These are phyloP conservation scores for Parascotia fuliginaria DNA, from an alignment of 2,888 invertebrate species.

Conservation along the genomic window DNA sequence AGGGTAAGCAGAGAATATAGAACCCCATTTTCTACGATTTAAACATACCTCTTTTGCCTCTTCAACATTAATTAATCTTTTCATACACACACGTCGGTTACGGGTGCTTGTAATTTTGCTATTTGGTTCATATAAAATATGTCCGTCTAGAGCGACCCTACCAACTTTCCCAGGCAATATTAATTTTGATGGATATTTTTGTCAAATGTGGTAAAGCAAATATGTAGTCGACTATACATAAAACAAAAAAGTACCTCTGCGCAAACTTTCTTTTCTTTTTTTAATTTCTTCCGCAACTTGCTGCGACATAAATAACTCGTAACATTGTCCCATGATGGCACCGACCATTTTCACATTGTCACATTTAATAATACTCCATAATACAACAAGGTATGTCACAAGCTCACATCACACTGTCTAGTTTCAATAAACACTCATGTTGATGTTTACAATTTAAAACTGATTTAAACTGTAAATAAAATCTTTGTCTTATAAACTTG, in stretches of 20 bases:
- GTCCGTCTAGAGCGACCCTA: too few relatives aligned
- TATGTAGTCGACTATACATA: too few relatives aligned
- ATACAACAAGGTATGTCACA: background rate
- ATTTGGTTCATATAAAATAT: too few relatives aligned
- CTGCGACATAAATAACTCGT: slow-evolving; percentile 42
- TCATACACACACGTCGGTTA: too few relatives aligned
- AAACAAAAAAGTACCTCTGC: slow-evolving; percentile 53
- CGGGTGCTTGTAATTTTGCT: too few relatives aligned
- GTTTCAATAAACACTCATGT: slow-evolving; percentile 11
- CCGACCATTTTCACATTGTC: slow-evolving; percentile 43
- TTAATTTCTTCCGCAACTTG: slow-evolving; percentile 63
- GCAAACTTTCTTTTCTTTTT: slow-evolving; percentile 56
- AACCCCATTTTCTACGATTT: too few relatives aligned
- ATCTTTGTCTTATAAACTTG: slow-evolving; percentile 36
- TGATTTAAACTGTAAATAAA: slow-evolving; percentile 36
- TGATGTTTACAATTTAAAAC: slow-evolving; percentile 40
- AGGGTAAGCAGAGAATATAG: too few relatives aligned
- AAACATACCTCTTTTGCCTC: too few relatives aligned
- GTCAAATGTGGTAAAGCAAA: too few relatives aligned
- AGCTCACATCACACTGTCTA: background rate
- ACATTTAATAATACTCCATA: background rate
- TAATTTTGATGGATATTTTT: too few relatives aligned
- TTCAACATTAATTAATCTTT: too few relatives aligned
- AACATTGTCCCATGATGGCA: slow-evolving; percentile 38
- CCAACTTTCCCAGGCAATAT: too few relatives aligned